Base-by-base conservation (phyloP, 2,113 vertebrate species). In the Vimba vimba region DNA sequence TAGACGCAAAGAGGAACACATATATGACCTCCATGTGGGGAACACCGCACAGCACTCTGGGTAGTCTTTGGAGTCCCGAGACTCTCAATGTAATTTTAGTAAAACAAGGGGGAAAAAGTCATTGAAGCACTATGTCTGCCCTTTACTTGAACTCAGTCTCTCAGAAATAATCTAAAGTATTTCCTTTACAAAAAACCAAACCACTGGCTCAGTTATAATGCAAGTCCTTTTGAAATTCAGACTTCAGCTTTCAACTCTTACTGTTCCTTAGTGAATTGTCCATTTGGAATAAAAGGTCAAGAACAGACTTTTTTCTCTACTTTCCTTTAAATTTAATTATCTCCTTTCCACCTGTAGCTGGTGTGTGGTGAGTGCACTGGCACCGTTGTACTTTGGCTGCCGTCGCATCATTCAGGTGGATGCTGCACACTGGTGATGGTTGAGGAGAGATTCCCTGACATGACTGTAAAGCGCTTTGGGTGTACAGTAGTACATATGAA, bases 151-250 rank as follows among this genome's bases (percentile, higher is more conserved):
- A 85, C 82, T 81, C 75, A 47, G 74, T 82, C 43, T 6, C 47
- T 75, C 9, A 43, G 3, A 59, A 47, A 80, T n/a, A n/a, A 85
- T 66, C 60, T 39, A 57, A 69, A 82, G 69, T 79, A 47, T 55
- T 79, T 74, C 43, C 81, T 79, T 50, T 17, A 33, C 62, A 59
- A 62, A 62, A 62, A 62, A 81, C 45, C 30, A 86, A 87, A 79
- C 5, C 36, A 30, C 25, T 47, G 7, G 30, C 13, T 39, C 25
- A 59, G 69, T 36, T n/a, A 27, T 36, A 59, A 60, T 74, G 23
- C 1, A 0, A 13, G 52, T 57, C 57, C 30, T 47, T 52, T 57
- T 57, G 19, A 39, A n/a, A 71, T 73, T 39, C 21, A n/a, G 9
- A 39, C 19, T 27, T 27, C 30, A 39, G 55, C 55, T 79, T 79